Conservation (phyloP, 2,888 invertebrate species). For the Dryococelus australis region DNA sequence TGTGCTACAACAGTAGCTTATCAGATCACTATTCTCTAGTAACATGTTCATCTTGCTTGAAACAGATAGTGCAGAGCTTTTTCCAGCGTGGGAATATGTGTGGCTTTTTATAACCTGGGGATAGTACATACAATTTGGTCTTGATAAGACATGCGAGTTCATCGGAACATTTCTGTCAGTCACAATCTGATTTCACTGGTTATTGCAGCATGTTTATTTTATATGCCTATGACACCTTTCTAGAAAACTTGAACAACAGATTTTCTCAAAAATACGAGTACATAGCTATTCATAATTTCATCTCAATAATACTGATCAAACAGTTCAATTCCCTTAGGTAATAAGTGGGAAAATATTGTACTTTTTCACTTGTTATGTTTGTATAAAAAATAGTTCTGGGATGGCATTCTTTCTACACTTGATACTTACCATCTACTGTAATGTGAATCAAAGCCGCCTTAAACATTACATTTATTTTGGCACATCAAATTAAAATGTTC, state of each 20-base stretch:
- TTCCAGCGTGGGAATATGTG: background rate
- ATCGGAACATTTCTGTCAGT: background rate
- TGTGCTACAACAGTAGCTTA: background rate
- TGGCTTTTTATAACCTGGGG: background rate
- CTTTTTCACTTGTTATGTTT: background rate
- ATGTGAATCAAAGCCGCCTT: background rate
- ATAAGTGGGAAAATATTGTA: constrained; percentile 11
- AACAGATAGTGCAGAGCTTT: background rate
- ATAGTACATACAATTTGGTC: background rate
- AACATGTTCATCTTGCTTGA: background rate
- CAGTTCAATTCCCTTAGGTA: background rate
- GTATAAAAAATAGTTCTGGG: constrained; percentile 9
- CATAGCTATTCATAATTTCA: background rate
- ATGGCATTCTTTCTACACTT: background rate
- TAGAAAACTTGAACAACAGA: constrained; percentile 4
- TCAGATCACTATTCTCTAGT: background rate
- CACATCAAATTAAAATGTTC: background rate
- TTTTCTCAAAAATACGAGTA: background rate
- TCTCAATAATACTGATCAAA: constrained; percentile 2
- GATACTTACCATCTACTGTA: constrained; percentile 2
- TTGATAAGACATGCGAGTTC: background rate
- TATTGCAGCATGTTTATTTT: background rate
- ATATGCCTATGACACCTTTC: background rate
- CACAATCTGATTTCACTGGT: background rate
- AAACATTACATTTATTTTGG: background rate